Evolutionary conservation across 2,888 invertebrate genomes (phyloP).

Genomic region (Petrophora chlorosata): DNA sequence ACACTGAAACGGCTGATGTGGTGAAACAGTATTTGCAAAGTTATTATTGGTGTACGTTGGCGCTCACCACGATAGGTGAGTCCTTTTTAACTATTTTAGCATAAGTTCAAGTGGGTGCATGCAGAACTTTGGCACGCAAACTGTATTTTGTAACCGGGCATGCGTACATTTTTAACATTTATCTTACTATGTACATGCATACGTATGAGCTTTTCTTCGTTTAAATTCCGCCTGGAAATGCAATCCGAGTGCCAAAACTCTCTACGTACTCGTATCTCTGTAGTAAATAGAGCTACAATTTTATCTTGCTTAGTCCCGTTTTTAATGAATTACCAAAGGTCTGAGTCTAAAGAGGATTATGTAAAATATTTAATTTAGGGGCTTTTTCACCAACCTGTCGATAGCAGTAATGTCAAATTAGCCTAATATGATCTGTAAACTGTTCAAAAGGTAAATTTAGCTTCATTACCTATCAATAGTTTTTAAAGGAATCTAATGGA

Average conservation of each 20-base stretch:
- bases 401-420: too few species aligned
- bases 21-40: constrained; percentile 98
- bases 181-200: not conserved
- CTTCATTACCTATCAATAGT: too few species aligned
- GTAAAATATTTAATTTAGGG: too few species aligned
- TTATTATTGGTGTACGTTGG: constrained; percentile 99
- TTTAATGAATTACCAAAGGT: too few species aligned
- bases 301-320: not conserved
- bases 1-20: constrained; percentile 93
- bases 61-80: constrained; percentile 96
- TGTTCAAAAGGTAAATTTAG: too few species aligned
- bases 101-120: not conserved
- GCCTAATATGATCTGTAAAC: too few species aligned
- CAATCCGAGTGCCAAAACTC: constrained; percentile 3
- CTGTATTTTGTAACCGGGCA: not conserved
- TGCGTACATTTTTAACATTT: not conserved
- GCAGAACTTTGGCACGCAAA: not conserved
- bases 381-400: too few species aligned
- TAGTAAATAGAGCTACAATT: not conserved
- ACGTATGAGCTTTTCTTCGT: constrained; percentile 4
- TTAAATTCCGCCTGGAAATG: not conserved
- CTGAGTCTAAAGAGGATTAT: not conserved
- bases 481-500: too few species aligned
- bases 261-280: constrained; percentile 6
- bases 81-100: constrained; percentile 31